Evolutionary conservation across 2,113 vertebrate genomes (phyloP).

Genomic region (Pimephales promelas): DNA sequence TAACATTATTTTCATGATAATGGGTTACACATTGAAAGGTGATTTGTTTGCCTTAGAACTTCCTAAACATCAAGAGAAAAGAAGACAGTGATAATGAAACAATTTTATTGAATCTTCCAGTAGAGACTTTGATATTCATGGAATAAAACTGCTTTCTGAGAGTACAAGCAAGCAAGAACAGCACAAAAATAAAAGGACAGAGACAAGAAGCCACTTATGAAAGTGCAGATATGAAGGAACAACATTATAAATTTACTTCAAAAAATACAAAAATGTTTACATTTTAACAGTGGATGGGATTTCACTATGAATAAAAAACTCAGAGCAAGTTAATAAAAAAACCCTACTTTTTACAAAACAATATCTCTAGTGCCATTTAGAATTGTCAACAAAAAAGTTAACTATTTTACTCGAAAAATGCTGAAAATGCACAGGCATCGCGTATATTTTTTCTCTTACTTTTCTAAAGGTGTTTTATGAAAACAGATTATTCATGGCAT

Average conservation of each 20-base stretch:
- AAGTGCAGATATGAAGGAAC: conserved; percentile 86
- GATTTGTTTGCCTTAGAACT: not conserved
- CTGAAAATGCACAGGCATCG: conserved; percentile 54
- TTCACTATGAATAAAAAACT: conserved; percentile 64
- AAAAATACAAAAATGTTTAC: conserved; percentile 79
- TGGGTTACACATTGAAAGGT: not conserved
- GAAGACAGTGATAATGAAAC: conserved; percentile 81
- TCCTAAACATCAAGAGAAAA: conserved; percentile 64
- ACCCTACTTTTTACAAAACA: conserved; percentile 66
- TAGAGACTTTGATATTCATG: conserved; percentile 89
- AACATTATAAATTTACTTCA: conserved; percentile 72
- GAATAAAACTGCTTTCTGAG: conserved; percentile 91
- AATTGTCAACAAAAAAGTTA: conserved; percentile 54
- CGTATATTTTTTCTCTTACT: conserved; percentile 49
- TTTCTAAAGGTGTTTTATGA: conserved; percentile 55
- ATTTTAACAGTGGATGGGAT: conserved; percentile 67
- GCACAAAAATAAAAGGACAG: conserved; percentile 62
- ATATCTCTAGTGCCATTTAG: conserved; percentile 62
- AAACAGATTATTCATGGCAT: conserved; percentile 51
- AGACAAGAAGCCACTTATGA: conserved; percentile 66
- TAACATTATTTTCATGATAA: not conserved
- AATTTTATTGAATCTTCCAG: conserved; percentile 96
- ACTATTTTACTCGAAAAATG: conserved; percentile 38
- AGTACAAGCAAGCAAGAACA: conserved; percentile 76
- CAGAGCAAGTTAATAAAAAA: conserved; percentile 69